phyloP scores from a whole-genome alignment of 2,888 invertebrate genomes.

The Scaptomyza tumidula region DNA sequence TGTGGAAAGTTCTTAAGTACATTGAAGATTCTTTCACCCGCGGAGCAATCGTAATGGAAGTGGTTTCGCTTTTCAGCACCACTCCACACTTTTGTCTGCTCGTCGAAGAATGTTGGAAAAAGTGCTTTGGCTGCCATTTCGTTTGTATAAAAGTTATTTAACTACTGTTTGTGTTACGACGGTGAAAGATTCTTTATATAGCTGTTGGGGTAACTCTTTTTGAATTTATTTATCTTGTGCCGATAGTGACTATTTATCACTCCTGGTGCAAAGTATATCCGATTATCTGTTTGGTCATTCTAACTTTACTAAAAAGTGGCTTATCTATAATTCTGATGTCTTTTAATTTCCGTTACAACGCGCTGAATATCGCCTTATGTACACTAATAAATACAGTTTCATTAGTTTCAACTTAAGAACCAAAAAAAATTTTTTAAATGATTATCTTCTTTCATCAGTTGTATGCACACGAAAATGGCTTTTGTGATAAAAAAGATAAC shows the following conservation, averaged over 20 bases:
- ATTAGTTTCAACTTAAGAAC: too few species aligned
- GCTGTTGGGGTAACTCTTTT: not conserved
- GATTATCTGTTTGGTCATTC: constrained; percentile 20
- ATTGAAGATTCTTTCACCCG: constrained; percentile 38
- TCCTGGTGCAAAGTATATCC: constrained; percentile 18
- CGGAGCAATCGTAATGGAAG: constrained; percentile 39
- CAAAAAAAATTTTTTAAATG: too few species aligned
- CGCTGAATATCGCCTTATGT: too few species aligned
- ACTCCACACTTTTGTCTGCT: constrained; percentile 64
- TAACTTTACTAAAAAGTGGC: constrained; percentile 16
- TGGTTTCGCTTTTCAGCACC: constrained; percentile 37
- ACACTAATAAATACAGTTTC: too few species aligned
- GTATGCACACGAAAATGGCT: constrained; percentile 21
- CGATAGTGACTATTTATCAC: constrained; percentile 29
- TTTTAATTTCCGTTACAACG: constrained; percentile 58
- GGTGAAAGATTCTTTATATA: constrained; percentile 47
- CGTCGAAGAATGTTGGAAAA: constrained; percentile 57
- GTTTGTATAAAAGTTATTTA: constrained; percentile 22
- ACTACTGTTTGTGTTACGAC: constrained; percentile 36
- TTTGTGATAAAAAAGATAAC: constrained; percentile 4
- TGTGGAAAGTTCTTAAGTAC: constrained; percentile 42
- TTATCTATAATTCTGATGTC: constrained; percentile 47
- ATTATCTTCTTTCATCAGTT: not conserved
- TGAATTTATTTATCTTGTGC: constrained; percentile 12
- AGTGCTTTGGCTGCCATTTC: constrained; percentile 55